Conservation (phyloP, 2,888 invertebrate species). For the Pseudococcus longispinus region DNA sequence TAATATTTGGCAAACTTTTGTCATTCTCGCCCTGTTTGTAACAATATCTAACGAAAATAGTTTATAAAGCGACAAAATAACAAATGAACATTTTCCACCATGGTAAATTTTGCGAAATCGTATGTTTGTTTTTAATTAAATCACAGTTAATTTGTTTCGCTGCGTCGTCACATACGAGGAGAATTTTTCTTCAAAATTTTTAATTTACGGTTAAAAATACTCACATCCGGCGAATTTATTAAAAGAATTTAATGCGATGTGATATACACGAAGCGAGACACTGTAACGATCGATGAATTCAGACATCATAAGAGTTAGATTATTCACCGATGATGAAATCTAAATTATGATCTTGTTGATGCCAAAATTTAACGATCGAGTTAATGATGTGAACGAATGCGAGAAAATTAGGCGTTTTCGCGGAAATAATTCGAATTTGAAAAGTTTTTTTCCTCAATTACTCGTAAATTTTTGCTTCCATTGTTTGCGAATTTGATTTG, state of each 20-base stretch:
- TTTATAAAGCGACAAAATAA: conserved; percentile 48
- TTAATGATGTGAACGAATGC: background rate
- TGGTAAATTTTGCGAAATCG: background rate
- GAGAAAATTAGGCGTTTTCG: background rate
- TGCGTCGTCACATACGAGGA: background rate
- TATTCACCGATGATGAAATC: background rate
- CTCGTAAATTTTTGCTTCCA: background rate
- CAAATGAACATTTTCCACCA: conserved; percentile 6
- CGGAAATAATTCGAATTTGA: background rate
- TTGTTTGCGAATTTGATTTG: background rate
- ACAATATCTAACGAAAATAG: conserved; percentile 42
- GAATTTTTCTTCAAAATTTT: background rate
- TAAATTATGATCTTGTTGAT: conserved; percentile 1
- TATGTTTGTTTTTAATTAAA: conserved; percentile 50
- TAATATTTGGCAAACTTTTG: conserved; percentile 47
- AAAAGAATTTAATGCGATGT: background rate
- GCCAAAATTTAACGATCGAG: conserved; percentile 6
- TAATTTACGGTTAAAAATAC: background rate
- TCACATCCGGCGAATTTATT: background rate
- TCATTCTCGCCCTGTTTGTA: background rate
- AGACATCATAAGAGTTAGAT: background rate
- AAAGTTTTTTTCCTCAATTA: background rate
- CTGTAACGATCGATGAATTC: background rate
- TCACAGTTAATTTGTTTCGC: background rate
- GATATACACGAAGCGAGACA: background rate